Evolutionary conservation across 2,797 vertebrate species (phyloP), one percentile per base, ranked within the genome.

Genomic region (Rhinichthys osculus): DNA sequence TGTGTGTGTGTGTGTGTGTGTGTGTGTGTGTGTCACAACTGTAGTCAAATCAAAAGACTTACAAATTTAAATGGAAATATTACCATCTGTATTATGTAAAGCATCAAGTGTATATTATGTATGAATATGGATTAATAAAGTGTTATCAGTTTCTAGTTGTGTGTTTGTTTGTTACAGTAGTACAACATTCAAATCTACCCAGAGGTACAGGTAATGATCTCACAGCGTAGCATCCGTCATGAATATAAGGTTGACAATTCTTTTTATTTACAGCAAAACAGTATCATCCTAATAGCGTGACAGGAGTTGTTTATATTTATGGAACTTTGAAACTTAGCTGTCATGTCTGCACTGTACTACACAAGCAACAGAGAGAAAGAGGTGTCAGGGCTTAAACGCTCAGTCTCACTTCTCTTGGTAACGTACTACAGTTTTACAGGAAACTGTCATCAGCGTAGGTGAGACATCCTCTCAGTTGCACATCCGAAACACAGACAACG

Each of bases 271-370:
- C 78, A 52, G 38, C 50, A 38, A 87, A 89, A 71, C 27, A 27
- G 66, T 72, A 85, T 82, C 89, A 85, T 85, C 62, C 70, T 87
- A 88, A 91, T 83, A 83, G 84, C n/a, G 33, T 54, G 69, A 89
- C 84, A 71, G 85, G 82, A 88, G 82, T 85, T 82, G 70, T 90
- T 90, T 89, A 89, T 91, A 90, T 86, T 91, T 88, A 91, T 90
- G 89, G 84, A 85, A 89, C 90, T 92, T 91, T 92, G 90, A 91
- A 92, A 91, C 87, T 35, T 88, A 62, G 1, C 69, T 74, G 86
- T 91, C 86, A 82, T 81, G 88, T 76, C 50, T 79, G 88, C 62
- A 84, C 74, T 82, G 80, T 74, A 59, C 87, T 86, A 90, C 62
- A 62, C 90, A 89, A 27, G 84, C 87, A 90, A 91, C 70, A 23